Evolutionary conservation across 2,888 invertebrate genomes (phyloP).

Genomic region (Diogma glabrata): DNA sequence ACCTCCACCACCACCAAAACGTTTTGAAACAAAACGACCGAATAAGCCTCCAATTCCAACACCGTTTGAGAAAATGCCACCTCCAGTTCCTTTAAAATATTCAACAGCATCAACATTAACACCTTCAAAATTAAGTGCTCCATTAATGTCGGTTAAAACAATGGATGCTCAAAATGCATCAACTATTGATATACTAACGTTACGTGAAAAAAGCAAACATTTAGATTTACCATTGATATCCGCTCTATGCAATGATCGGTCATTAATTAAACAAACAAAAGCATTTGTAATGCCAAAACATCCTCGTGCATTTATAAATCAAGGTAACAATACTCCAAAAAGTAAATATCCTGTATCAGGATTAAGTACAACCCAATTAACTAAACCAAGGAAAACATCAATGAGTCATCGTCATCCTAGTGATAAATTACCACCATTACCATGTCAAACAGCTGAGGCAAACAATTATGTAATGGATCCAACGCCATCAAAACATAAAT

Average conservation of each 20-base stretch:
- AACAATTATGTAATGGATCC: conserved; percentile 53
- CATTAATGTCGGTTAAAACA: conserved; percentile 41
- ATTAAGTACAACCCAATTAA: conserved; percentile 45
- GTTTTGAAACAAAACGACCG: conserved; percentile 35
- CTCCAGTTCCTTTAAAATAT: conserved; percentile 30
- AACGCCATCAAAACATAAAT: conserved; percentile 33
- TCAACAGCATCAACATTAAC: conserved; percentile 38
- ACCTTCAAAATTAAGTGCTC: conserved; percentile 40
- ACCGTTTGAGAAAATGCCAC: conserved; percentile 35
- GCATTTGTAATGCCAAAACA: conserved; percentile 70
- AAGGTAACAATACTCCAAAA: conserved; percentile 17
- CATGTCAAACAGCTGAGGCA: conserved; percentile 48
- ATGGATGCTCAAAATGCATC: conserved; percentile 26
- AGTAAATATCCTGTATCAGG: conserved; percentile 57
- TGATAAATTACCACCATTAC: conserved; percentile 60
- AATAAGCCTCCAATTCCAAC: conserved; percentile 40
- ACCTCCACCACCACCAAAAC: conserved; percentile 46
- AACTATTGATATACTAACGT: conserved; percentile 63
- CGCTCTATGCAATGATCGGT: conserved; percentile 85
- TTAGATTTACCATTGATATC: conserved; percentile 85
- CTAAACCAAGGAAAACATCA: conserved; percentile 46
- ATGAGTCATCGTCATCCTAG: conserved; percentile 62
- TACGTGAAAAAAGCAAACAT: conserved; percentile 80
- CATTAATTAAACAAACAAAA: conserved; percentile 78
- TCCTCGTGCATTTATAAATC: conserved; percentile 25